These are phyloP conservation scores for Rhorus exstirpatorius DNA, from an alignment of 2,888 invertebrate species.

Conservation along the genomic window DNA sequence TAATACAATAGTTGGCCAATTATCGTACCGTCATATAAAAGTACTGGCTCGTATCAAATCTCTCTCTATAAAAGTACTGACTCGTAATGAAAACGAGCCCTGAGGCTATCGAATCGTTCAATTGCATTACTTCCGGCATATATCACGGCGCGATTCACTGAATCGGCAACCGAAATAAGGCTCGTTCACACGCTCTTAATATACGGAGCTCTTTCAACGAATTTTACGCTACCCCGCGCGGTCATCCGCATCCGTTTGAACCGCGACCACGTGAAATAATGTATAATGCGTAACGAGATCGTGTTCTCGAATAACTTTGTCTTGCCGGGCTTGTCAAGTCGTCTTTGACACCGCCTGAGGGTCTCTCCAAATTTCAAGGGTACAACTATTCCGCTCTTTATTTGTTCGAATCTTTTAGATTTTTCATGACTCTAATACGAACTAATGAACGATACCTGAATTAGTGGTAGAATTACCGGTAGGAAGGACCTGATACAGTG, in stretches of 20 bases:
- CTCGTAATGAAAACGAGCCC: slow-evolving; percentile 3
- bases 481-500: no score
- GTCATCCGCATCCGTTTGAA: slow-evolving; percentile 68
- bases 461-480: background rate
- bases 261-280: slow-evolving; percentile 29
- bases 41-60: slow-evolving; percentile 12
- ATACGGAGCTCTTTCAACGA: slow-evolving; percentile 34
- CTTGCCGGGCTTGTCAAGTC: background rate
- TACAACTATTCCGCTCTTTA: no score
- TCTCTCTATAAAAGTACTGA: background rate
- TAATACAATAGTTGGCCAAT: background rate
- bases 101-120: slow-evolving; percentile 69
- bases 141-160: slow-evolving; percentile 51
- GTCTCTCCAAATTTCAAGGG: no score
- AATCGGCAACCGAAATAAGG: slow-evolving; percentile 36
- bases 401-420: background rate
- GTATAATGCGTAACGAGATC: background rate
- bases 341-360: background rate
- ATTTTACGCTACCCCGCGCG: slow-evolving; percentile 64
- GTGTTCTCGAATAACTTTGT: slow-evolving; percentile 40
- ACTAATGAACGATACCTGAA: background rate
- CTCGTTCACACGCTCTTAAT: slow-evolving; percentile 48
- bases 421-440: background rate
- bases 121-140: slow-evolving; percentile 79
- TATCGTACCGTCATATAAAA: slow-evolving; percentile 29